A percentile compares a stretch with the other conserved stretches of the same genome.
phyloP scores from a whole-genome alignment of 1,140 invertebrate genomes.

The Apis mellifera region DNA sequence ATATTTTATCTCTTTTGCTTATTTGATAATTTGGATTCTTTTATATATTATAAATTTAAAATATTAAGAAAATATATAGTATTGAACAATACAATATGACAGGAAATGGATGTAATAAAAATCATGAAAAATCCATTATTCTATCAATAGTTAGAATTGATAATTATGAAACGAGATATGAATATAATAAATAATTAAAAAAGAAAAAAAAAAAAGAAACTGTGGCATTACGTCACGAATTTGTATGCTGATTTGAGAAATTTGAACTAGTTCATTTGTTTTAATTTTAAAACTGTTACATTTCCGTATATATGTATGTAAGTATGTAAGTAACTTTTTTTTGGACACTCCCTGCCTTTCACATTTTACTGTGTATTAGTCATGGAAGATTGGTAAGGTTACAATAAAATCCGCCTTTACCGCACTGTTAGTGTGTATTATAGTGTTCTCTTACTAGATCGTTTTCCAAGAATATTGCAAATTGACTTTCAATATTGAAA shows the following conservation, averaged over 20 bases:
- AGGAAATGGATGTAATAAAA: no score
- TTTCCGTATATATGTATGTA: neutral
- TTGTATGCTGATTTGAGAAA: neutral
- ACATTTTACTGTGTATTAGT: slow-evolving; percentile 40
- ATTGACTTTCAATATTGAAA: neutral
- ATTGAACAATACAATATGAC: no score
- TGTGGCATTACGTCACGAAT: neutral
- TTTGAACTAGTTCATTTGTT: neutral
- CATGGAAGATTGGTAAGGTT: slow-evolving; percentile 3
- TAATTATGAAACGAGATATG: no score
- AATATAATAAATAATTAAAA: no score
- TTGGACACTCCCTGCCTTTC: slow-evolving; percentile 26
- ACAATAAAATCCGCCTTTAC: neutral
- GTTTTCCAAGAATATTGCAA: neutral
- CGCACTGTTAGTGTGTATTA: neutral
- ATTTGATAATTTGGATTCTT: no score
- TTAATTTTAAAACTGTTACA: neutral
- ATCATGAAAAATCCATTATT: no score
- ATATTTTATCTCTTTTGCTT: no score
- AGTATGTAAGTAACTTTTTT: neutral
- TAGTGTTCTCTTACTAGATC: neutral
- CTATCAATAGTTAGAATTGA: no score
- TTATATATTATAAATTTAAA: no score
- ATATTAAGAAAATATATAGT: no score
- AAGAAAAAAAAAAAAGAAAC: neutral